phyloP scores from a whole-genome alignment of 2,113 vertebrate genomes.

The Archocentrus centrarchus region DNA sequence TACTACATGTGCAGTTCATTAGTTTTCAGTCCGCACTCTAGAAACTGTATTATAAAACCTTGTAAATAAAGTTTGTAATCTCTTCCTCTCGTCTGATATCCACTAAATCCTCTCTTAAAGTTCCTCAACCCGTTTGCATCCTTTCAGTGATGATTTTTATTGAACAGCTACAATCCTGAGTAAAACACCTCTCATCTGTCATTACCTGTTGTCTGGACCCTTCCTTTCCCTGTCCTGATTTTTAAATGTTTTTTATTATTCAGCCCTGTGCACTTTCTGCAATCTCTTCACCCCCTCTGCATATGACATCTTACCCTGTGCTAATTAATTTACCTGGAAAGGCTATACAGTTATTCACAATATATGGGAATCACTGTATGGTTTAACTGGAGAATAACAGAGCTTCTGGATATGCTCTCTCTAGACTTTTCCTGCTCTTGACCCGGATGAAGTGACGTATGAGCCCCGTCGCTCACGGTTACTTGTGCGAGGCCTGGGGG shows the following conservation, averaged over 20 bases:
- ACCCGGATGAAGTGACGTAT: conserved; percentile 92
- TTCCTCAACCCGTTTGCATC: background rate
- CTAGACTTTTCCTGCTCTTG: conserved; percentile 81
- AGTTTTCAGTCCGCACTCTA: background rate
- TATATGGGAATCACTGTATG: background rate
- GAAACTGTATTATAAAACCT: background rate
- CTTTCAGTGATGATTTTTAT: background rate
- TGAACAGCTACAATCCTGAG: background rate
- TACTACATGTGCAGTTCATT: background rate
- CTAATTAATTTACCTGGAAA: conserved; percentile 7
- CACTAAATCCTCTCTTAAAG: background rate
- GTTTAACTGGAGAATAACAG: background rate
- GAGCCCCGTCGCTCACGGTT: conserved; percentile 94
- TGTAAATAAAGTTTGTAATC: background rate
- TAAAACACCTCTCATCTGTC: background rate
- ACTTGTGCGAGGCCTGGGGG: conserved; percentile 92
- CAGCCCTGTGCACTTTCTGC: background rate
- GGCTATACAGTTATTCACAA: background rate
- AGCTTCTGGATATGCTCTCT: background rate
- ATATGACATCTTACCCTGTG: background rate
- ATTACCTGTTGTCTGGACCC: background rate
- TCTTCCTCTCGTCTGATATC: background rate
- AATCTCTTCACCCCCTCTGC: background rate
- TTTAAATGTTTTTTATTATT: background rate
- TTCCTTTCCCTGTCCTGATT: background rate